Base-by-base conservation (phyloP, 2,797 vertebrate genomes). In the Sebastes hubbsi region DNA sequence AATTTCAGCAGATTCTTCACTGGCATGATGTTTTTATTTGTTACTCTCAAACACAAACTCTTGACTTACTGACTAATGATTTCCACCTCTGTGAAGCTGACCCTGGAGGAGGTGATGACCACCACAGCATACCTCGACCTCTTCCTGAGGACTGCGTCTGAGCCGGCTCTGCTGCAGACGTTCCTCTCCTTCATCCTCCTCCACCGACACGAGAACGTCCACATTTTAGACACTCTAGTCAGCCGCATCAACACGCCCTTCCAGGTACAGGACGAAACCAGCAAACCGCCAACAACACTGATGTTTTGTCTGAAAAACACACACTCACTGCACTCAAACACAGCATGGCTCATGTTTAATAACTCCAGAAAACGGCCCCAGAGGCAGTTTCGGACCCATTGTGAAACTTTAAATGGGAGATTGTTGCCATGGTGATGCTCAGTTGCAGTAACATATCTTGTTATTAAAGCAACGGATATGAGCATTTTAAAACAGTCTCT, bases 161-260 rank as follows among this genome's bases (percentile, higher is more conserved):
- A 99, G 92, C 98, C 98, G 6, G 96, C 97, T 0, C 95, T 99
- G 61, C 96, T 99, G 68, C 97, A 99, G 94, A 97, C 97, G 18
- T 98, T 99, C 87, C 97, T 99, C 56, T 97, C 96, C 66, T 99
- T 99, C 79, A 97, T 99, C 90, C 94, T 99, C 55, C 93, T 99
- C 84, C 97, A 99, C 89, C 96, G 89, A 34, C 97, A 99, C 0
- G 99, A 99, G 89, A 97, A 95, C 3, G 97, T 99, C 67, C 96
- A 98, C 85, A 97, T 99, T 81, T 91, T 99, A 30, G 99, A 99
- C 55, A 99, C 98, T 0, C 96, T 99, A 8, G 98, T 99, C 22
- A 99, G 98, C 93, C 96, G 98, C 58, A 97, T 99, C 94, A 99
- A 99, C 94, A 99, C 98, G 1, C 98, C 98, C 0, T 99, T 98